Base-by-base conservation (phyloP, 2,113 vertebrate species). In the Stomatorhinus ivindoensis region DNA sequence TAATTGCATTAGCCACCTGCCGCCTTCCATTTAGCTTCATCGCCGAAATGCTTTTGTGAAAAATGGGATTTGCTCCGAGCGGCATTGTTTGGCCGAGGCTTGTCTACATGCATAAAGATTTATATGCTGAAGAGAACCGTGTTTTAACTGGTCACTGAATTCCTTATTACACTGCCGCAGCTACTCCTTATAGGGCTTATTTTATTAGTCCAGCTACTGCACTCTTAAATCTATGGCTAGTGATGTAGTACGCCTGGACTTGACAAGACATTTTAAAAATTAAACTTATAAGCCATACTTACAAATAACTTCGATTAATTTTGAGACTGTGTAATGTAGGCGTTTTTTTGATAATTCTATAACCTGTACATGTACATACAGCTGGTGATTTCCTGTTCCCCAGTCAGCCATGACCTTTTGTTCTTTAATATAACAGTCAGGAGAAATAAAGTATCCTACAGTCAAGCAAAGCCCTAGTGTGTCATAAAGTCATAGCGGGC, bases 391-490 rank as follows among this genome's bases (percentile, higher is more conserved):
- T 87, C 27, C 50, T 53, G 44, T 9, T 87, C n/a, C 50, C 50
- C 15, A 21, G 50, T 4, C 85, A 61, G 35, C 31, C 19, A 87
- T 42, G 87, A 61, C 87, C 87, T 44, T 61, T 87, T 35, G 50
- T 21, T 87, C 35, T 88, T 88, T 88, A 88, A 69, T 69, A 73
- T 31, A 88, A 73, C 87, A 73, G 58, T 73, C 87, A 61, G 8
- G 35, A 88, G 61, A 88, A 69, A 73, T 88, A 88, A 73, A 88
- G 61, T n/a, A 55, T 82, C 51, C 13, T 31, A 53, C 13, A 58
- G 31, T 55, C 51, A 85, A 86, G 80, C 85, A 87, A 42, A 87
- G 84, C 88, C 87, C 87, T 73, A 53, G 88, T 87, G 88, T 46
- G 73, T 89, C 88, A 24, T 85, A 89, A 84, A 85, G 76, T 10